Base-by-base conservation (phyloP, 1,140 invertebrate genomes). In the Acyrthosiphon pisum region DNA sequence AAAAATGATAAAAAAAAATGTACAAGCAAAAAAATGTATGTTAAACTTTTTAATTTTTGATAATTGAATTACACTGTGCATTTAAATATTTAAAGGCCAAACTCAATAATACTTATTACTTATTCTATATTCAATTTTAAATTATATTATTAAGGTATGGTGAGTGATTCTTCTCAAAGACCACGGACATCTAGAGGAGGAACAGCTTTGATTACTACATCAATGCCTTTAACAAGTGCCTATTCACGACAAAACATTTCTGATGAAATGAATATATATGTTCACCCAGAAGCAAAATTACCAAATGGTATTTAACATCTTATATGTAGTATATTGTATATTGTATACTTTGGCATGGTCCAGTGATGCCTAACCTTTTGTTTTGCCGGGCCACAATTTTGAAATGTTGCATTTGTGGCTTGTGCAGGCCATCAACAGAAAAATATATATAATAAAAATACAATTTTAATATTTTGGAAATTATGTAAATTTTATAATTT, bases 151-250 rank as follows among this genome's bases (percentile, higher is more conserved):
- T 20, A 68, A 90, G 89, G 37, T 90, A n/a, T 44, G 20, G 56
- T 90, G 93, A 76, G 26, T 94, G 81, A 92, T n/a, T 93, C 93
- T 41, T 86, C 50, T 48, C 53, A 89, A 56, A 37, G 93, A 84
- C 50, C 84, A 26, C 56, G 53, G 30, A 91, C 76, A 46, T 37
- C 56, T n/a, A 93, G 48, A 30, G 89, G 91, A 46, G 84, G 60
- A 94, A 93, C 93, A 50, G 9, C 84, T 20, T 46, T 76, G 91
- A n/a, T 60, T 84, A 84, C 91, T 83, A 18, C 56, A 18, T 90
- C 30, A 50, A 46, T 91, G 50, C 56, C 50, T 68, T 84, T 92
- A 50, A 89, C 56, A 87, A 86, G 91, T 90, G 83, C 44, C 48
- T 86, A 88, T n/a, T 92, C 46, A 35, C 81, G 86, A 56, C 84